Evolutionary conservation across 1,140 invertebrate genomes (phyloP).

Genomic region (Heterodera schachtii): DNA sequence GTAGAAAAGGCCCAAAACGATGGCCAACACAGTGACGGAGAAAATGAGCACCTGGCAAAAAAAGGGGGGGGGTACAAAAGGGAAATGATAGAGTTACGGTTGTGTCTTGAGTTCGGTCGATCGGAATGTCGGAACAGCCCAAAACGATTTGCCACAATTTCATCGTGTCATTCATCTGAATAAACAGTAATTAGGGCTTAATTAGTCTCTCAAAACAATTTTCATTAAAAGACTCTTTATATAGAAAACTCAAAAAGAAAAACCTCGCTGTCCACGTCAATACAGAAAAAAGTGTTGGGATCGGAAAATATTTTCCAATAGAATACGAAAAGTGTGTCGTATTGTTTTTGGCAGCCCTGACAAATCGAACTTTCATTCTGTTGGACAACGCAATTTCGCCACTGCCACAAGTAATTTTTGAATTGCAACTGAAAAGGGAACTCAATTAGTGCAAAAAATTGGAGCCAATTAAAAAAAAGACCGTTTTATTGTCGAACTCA

Average conservation of each 20-base stretch:
- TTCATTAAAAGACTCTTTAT: no score
- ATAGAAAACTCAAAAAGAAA: no score
- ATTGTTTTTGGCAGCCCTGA: constrained; percentile 40
- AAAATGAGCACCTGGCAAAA: constrained; percentile 45
- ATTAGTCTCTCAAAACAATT: no score
- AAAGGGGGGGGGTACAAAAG: no score
- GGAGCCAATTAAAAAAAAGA: not conserved
- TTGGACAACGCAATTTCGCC: constrained; percentile 49
- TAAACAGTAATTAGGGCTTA: no score
- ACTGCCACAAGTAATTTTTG: constrained; percentile 32
- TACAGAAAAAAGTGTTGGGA: constrained; percentile 39
- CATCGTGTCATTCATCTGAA: constrained; percentile 61
- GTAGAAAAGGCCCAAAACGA: constrained; percentile 53
- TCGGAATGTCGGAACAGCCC: constrained; percentile 46
- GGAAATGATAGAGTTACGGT: not conserved
- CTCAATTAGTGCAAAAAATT: not conserved
- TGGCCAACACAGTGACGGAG: constrained; percentile 36
- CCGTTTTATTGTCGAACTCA: constrained; percentile 48
- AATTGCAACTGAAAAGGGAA: constrained; percentile 29
- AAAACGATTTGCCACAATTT: constrained; percentile 58
- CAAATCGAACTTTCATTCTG: constrained; percentile 47
- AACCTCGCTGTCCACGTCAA: constrained; percentile 21
- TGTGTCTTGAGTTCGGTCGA: constrained; percentile 41
- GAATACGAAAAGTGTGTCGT: constrained; percentile 51
- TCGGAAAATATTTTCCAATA: constrained; percentile 62